Evolutionary conservation across 2,888 invertebrate genomes (phyloP).

Genomic region (Entomobrya proxima): DNA sequence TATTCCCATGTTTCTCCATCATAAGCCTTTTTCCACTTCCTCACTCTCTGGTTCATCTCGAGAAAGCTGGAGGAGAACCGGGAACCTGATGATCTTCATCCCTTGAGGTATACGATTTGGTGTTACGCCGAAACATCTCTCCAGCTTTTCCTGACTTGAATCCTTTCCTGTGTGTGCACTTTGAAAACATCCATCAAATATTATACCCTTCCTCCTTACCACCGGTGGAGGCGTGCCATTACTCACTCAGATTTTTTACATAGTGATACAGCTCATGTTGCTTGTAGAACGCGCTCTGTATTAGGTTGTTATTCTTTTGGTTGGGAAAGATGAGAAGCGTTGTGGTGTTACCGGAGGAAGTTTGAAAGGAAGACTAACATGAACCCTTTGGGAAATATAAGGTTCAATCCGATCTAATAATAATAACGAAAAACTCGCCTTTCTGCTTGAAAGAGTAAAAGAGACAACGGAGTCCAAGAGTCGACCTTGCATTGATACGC

Average conservation of each 20-base stretch:
- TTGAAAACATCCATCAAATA: constrained; percentile 35
- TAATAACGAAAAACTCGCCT: constrained; percentile 41
- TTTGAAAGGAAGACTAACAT: constrained; percentile 25
- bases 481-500: constrained; percentile 33
- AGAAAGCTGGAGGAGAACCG: not conserved
- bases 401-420: constrained; percentile 59
- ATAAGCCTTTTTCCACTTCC: constrained; percentile 26
- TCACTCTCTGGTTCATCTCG: not conserved
- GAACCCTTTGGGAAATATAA: constrained; percentile 50
- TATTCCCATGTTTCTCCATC: constrained; percentile 7
- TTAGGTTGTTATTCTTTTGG: not conserved
- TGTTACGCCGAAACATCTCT: not conserved
- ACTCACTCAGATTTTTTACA: not conserved
- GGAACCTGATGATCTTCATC: constrained; percentile 37
- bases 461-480: not conserved
- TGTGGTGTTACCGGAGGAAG: not conserved
- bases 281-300: not conserved
- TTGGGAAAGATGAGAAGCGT: not conserved
- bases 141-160: not conserved
- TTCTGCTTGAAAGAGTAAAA: not conserved
- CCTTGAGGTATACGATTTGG: constrained; percentile 33
- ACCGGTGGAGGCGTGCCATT: not conserved
- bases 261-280: not conserved
- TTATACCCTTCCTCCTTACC: not conserved
- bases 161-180: constrained; percentile 12